Evolutionary conservation across 2,113 vertebrate genomes (phyloP), one percentile per base, ranked within the genome.

Genomic region (Burhinus bistriatus): DNA sequence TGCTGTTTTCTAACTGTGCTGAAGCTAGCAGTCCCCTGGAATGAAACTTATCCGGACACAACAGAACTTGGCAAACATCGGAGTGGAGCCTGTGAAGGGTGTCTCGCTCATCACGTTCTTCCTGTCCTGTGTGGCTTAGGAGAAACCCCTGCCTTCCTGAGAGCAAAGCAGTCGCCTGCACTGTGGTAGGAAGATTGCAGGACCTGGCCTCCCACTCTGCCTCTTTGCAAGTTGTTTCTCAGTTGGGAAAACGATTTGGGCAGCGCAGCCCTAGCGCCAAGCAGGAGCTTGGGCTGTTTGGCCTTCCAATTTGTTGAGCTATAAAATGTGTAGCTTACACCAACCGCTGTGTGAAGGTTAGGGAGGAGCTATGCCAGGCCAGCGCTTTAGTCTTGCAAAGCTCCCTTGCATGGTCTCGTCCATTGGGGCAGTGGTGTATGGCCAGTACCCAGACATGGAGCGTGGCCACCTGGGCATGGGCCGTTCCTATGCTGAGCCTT

Each of bases 1-100:
- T 83, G 75, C 84, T 68, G 12, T 18, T 64, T 61, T 30, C 40
- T 36, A 17, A 88, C 83, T 4, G 25, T 93, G 76, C 89, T 96
- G 89, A 93, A 87, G 85, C 57, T 85, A 79, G 85, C 82, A 93
- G 77, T 87, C n/a, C 61, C 51, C 47, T 91, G 83, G 59, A 82
- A 93, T 87, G 51, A 93, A 87, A 94, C 87, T 81, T 62, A 86
- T 2, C 47, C 0, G 1, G 87, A 51, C 69, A 68, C 69, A 68
- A 9, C 34, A 86, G 14, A 87, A 62, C 57, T 51, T 89, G 91
- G 72, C 83, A 87, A 75, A 32, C 2, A 1, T 51, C 72, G 0
- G 1, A 75, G 55, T 8, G 30, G 45, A 91, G 80, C 45, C 62
- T 86, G n/a, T 34, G 51, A 71, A 92, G 47, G 25, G 19, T 68